Evolutionary conservation across 2,888 invertebrate genomes (phyloP).

Genomic region (Serripes groenlandicus): DNA sequence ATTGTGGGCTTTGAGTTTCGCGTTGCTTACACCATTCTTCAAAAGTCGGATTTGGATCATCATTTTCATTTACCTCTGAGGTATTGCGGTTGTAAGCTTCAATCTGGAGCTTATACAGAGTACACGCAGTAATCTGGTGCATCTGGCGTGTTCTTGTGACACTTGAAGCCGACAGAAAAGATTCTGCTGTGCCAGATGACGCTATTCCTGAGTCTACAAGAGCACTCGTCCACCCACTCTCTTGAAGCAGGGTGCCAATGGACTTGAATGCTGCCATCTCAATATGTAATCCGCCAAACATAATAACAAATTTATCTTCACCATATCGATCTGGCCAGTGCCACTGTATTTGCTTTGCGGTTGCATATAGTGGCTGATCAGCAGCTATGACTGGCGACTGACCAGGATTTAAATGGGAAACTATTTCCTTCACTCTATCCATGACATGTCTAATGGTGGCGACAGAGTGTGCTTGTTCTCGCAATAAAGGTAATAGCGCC

Average conservation of each 20-base stretch:
- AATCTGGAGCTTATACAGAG: too few relatives aligned
- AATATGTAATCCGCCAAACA: slow-evolving; percentile 80
- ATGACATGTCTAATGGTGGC: too few relatives aligned
- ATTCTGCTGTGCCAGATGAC: slow-evolving; percentile 43
- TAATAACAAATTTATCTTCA: slow-evolving; percentile 76
- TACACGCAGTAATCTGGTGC: too few relatives aligned
- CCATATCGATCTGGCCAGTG: slow-evolving; percentile 65
- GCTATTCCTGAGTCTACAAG: slow-evolving; percentile 49
- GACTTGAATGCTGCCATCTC: slow-evolving; percentile 74
- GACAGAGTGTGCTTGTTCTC: too few relatives aligned
- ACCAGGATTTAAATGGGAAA: slow-evolving; percentile 56
- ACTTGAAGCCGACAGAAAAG: slow-evolving; percentile 39
- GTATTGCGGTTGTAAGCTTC: too few relatives aligned
- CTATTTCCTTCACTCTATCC: too few relatives aligned
- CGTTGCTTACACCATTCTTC: too few relatives aligned
- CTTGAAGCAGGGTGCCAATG: slow-evolving; percentile 69
- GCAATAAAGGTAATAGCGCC: too few relatives aligned
- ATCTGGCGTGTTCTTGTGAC: slow-evolving; percentile 26
- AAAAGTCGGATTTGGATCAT: too few relatives aligned
- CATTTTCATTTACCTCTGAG: too few relatives aligned
- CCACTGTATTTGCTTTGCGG: slow-evolving; percentile 70
- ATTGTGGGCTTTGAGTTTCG: too few relatives aligned
- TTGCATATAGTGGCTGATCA: slow-evolving; percentile 73
- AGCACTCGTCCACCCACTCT: slow-evolving; percentile 73
- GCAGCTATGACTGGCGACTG: slow-evolving; percentile 66